These are phyloP conservation scores for Hybos culiciformis DNA, from an alignment of 2,888 invertebrate genomes.

Conservation along the genomic window DNA sequence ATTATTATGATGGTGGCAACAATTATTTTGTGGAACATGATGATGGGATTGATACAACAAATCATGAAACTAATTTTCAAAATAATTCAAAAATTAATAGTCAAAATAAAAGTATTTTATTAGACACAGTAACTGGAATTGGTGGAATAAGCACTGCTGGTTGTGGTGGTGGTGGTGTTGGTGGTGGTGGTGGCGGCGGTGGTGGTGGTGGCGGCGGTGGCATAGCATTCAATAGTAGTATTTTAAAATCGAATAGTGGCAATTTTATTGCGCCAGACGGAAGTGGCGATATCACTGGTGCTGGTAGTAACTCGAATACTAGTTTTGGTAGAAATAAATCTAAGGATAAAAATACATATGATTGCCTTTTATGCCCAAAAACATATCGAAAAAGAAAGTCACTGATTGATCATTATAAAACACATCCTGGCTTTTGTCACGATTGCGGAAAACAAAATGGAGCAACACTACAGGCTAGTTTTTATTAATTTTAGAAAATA, in stretches of 20 bases:
- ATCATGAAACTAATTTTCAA: no score
- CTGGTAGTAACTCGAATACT: conserved; percentile 9
- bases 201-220: conserved; percentile 21
- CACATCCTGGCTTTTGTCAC: conserved; percentile 34
- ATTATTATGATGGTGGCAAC: neutral
- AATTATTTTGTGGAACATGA: no score
- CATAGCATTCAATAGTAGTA: conserved; percentile 23
- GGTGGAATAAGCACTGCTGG: neutral
- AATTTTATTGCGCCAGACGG: conserved; percentile 8
- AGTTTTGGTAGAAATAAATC: conserved; percentile 1
- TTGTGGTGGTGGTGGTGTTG: neutral
- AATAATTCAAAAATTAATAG: no score
- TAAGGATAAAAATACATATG: conserved; percentile 27
- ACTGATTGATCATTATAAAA: conserved; percentile 32
- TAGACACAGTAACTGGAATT: no score
- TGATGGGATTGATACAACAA: neutral
- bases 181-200: neutral
- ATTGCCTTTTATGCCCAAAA: conserved; percentile 31
- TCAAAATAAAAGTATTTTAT: no score
- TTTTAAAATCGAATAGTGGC: conserved; percentile 9
- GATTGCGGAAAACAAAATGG: conserved; percentile 35
- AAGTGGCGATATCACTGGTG: conserved; percentile 16
- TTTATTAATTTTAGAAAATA: no score
- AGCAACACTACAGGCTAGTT: conserved; percentile 27
- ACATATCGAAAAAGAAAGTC: conserved; percentile 34